Conservation (phyloP, 1,140 invertebrate species). For the Drosophila pandora region DNA sequence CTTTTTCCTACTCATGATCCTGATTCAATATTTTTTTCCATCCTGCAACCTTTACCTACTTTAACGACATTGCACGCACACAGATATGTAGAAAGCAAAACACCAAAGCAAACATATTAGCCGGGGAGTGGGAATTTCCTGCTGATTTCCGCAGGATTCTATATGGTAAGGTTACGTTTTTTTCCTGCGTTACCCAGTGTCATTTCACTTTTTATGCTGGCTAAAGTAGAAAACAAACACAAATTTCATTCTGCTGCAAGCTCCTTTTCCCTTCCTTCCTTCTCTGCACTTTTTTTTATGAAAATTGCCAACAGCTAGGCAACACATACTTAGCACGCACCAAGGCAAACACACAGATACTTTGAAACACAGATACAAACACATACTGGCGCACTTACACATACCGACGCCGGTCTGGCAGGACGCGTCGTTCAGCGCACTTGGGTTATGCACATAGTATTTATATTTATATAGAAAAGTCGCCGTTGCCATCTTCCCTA, state of each 20-base stretch:
- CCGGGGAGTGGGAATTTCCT: constrained; percentile 40
- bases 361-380: constrained; percentile 19
- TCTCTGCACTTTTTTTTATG: constrained; percentile 22
- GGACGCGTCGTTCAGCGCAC: constrained; percentile 46
- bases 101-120: constrained; percentile 36
- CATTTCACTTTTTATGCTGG: constrained; percentile 53
- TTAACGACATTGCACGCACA: constrained; percentile 24
- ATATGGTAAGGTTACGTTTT: constrained; percentile 22
- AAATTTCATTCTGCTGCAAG: constrained; percentile 63
- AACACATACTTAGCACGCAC: constrained; percentile 75
- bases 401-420: constrained; percentile 26
- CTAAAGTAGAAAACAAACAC: constrained; percentile 61
- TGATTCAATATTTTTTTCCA: constrained; percentile 15
- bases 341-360: constrained; percentile 13
- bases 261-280: constrained; percentile 15
- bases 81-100: constrained; percentile 2
- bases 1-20: not conserved
- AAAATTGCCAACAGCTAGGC: constrained; percentile 76
- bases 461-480: constrained; percentile 80
- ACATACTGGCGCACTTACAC: constrained; percentile 9
- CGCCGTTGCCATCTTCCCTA: constrained; percentile 38
- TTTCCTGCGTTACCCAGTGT: constrained; percentile 52
- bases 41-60: constrained; percentile 34
- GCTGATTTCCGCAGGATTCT: constrained; percentile 27
- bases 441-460: constrained; percentile 78